Evolutionary conservation across 2,888 invertebrate genomes (phyloP).

Genomic region (Carpatolechia fugitivella): DNA sequence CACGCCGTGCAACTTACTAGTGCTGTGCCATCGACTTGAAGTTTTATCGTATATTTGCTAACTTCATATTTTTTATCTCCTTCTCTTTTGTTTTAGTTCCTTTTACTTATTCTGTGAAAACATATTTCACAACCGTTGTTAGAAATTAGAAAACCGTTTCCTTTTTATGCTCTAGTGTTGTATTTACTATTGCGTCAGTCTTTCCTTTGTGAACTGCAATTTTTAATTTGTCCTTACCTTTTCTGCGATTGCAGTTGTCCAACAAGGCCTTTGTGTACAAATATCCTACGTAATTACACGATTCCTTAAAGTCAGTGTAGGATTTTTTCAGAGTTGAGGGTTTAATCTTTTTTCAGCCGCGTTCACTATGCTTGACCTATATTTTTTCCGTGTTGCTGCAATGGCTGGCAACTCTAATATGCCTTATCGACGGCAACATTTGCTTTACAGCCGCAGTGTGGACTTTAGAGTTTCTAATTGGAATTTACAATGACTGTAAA

Average conservation of each 20-base stretch:
- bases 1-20: constrained; percentile 33
- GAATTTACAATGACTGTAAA: constrained; percentile 8
- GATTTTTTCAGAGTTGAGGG: too few species aligned
- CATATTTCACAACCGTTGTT: not conserved
- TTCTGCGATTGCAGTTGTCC: constrained; percentile 16
- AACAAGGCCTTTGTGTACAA: not conserved
- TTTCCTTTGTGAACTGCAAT: not conserved
- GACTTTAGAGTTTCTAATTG: constrained; percentile 22
- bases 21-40: constrained; percentile 7
- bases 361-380: not conserved
- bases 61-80: not conserved
- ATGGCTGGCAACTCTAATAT: not conserved
- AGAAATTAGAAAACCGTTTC: not conserved
- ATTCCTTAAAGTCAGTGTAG: too few species aligned
- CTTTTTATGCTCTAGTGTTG: not conserved
- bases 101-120: not conserved
- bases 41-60: not conserved
- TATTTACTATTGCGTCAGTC: constrained; percentile 5
- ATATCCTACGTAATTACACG: too few species aligned
- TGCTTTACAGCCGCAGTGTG: constrained; percentile 22
- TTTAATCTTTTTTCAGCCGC: too few species aligned
- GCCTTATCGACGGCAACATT: constrained; percentile 23
- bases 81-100: not conserved
- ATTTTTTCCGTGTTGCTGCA: not conserved
- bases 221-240: not conserved